Conservation (phyloP, 1,140 invertebrate species). For the Teleopsis dalmanni region DNA sequence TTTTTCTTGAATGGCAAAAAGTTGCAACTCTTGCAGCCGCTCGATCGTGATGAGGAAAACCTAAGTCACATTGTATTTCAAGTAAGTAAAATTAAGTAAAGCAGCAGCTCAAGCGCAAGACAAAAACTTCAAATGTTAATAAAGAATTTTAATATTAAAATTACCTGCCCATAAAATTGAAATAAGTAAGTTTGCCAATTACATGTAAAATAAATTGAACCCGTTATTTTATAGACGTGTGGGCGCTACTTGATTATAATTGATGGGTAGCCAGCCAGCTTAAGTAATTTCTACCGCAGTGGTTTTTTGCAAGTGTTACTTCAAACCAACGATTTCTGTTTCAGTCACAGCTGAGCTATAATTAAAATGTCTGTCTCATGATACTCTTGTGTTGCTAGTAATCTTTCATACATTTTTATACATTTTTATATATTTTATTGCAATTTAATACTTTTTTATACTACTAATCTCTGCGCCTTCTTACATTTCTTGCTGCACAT, state of each 20-base stretch:
- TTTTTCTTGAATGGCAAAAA: constrained; percentile 78
- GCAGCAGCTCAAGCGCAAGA: no score
- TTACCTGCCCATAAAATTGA: neutral
- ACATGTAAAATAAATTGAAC: neutral
- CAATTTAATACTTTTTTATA: neutral
- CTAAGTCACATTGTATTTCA: constrained; percentile 81
- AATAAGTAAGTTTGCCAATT: neutral
- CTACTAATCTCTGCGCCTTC: neutral
- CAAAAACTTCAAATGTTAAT: no score
- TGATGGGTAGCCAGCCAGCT: no score
- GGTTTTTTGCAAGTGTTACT: neutral
- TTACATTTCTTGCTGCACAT: constrained; percentile 24
- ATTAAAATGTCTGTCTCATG: no score
- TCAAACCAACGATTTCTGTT: neutral
- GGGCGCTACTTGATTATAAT: neutral
- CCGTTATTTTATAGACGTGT: neutral
- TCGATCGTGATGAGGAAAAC: constrained; percentile 79
- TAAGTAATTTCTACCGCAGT: neutral
- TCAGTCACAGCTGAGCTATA: neutral
- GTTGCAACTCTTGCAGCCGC: constrained; percentile 65
- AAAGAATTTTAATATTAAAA: neutral
- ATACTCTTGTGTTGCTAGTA: no score
- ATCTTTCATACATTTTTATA: no score
- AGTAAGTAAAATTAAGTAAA: no score
- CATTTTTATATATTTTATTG: neutral